Conservation (phyloP, 1,140 invertebrate species). For the Kradibia gibbosae region DNA sequence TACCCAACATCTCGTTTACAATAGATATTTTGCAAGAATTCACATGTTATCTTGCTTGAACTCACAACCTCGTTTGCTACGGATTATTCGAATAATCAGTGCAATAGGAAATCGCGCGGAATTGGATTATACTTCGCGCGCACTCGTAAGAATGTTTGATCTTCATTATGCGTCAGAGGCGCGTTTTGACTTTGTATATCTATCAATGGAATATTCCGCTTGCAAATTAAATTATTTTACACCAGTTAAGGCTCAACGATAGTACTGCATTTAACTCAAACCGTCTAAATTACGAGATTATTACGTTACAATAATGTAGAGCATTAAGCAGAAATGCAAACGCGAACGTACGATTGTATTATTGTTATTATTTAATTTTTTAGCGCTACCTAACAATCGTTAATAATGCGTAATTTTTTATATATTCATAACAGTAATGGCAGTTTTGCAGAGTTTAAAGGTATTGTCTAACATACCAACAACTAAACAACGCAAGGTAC, state of each 20-base stretch:
- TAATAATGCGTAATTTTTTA: too few relatives aligned
- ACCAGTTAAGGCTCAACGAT: neutral
- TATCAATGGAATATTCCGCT: neutral
- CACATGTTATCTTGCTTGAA: neutral
- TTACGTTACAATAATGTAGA: neutral
- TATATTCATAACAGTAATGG: too few relatives aligned
- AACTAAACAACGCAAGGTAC: neutral
- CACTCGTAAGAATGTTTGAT: neutral
- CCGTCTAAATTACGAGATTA: too few relatives aligned
- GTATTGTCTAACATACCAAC: too few relatives aligned
- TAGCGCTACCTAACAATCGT: too few relatives aligned
- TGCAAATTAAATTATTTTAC: neutral
- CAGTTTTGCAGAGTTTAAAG: too few relatives aligned
- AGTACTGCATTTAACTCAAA: too few relatives aligned
- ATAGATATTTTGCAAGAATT: conserved; percentile 1
- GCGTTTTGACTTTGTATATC: neutral
- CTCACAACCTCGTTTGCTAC: conserved; percentile 6
- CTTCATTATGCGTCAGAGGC: neutral
- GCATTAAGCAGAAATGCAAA: neutral
- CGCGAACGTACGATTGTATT: neutral
- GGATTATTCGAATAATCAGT: neutral
- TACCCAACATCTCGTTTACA: neutral
- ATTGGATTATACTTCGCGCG: neutral
- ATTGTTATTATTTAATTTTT: too few relatives aligned
- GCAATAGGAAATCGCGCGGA: neutral